phyloP scores from a whole-genome alignment of 2,113 vertebrate genomes.

The Pithys albifrons region DNA sequence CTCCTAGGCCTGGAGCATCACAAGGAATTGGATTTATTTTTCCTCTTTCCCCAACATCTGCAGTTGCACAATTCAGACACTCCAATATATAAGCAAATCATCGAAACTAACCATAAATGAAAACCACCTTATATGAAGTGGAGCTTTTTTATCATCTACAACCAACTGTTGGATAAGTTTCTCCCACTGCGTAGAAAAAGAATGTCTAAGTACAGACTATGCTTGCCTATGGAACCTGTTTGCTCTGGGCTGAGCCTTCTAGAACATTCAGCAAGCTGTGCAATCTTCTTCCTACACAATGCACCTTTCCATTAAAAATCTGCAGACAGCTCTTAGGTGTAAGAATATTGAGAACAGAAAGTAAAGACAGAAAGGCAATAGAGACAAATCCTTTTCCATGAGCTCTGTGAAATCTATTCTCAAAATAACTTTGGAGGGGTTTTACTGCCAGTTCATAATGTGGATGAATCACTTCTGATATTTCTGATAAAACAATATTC shows the following conservation, averaged over 20 bases:
- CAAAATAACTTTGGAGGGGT: slow-evolving; percentile 49
- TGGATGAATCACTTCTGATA: slow-evolving; percentile 65
- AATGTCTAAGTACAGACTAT: neutral
- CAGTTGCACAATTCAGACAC: neutral
- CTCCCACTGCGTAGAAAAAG: neutral
- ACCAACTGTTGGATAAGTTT: neutral
- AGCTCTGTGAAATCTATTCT: slow-evolving; percentile 24
- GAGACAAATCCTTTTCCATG: neutral
- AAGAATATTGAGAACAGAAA: slow-evolving; percentile 3
- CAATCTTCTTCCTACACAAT: neutral
- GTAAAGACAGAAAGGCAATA: neutral
- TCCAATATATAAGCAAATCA: neutral
- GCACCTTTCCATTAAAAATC: neutral
- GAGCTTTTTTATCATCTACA: neutral
- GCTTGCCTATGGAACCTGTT: neutral
- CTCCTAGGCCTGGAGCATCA: neutral
- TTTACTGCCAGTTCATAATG: slow-evolving; percentile 56
- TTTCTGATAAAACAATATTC: slow-evolving; percentile 71
- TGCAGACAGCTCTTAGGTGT: neutral
- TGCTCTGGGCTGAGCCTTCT: slow-evolving; percentile 19
- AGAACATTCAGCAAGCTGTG: slow-evolving; percentile 17
- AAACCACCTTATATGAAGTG: neutral
- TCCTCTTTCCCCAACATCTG: neutral
- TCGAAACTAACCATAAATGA: rapidly evolving
- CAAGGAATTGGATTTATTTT: neutral